Evolutionary conservation across 2,888 invertebrate species (phyloP).

Genomic region (Clusia tigrina): DNA sequence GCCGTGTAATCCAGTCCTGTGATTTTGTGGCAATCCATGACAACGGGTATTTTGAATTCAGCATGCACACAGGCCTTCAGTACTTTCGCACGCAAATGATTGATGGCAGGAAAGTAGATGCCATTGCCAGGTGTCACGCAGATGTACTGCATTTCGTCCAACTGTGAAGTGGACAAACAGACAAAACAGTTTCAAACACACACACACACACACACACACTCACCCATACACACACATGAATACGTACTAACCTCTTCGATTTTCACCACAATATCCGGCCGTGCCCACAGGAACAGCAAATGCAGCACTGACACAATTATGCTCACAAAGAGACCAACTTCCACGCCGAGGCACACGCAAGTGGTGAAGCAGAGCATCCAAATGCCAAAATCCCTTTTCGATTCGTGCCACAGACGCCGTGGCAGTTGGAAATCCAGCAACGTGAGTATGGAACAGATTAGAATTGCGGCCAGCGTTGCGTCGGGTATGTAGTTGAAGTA

Average conservation of each 20-base stretch:
- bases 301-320: slow-evolving; percentile 71
- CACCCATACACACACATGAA: too few species aligned
- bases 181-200: background rate
- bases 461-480: slow-evolving; percentile 84
- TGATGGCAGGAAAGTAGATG: slow-evolving; percentile 77
- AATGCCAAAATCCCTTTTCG: slow-evolving; percentile 72
- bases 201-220: background rate
- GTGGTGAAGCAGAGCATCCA: slow-evolving; percentile 74
- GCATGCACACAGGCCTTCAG: slow-evolving; percentile 66
- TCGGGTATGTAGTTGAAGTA: slow-evolving; percentile 88
- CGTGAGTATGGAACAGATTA: slow-evolving; percentile 81
- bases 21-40: slow-evolving; percentile 74
- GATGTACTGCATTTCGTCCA: slow-evolving; percentile 68
- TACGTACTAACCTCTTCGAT: slow-evolving; percentile 49
- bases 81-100: slow-evolving; percentile 70
- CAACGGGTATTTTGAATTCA: slow-evolving; percentile 66
- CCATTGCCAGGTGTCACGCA: slow-evolving; percentile 73
- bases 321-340: slow-evolving; percentile 81
- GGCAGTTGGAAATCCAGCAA: slow-evolving; percentile 69
- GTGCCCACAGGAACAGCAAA: slow-evolving; percentile 74
- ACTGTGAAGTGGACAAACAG: slow-evolving; percentile 49
- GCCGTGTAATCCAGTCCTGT: slow-evolving; percentile 77
- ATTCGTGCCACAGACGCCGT: slow-evolving; percentile 68
- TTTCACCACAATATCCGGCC: slow-evolving; percentile 67
- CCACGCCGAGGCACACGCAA: slow-evolving; percentile 76